phyloP scores from a whole-genome alignment of 2,888 invertebrate genomes.

The Helleia helle region DNA sequence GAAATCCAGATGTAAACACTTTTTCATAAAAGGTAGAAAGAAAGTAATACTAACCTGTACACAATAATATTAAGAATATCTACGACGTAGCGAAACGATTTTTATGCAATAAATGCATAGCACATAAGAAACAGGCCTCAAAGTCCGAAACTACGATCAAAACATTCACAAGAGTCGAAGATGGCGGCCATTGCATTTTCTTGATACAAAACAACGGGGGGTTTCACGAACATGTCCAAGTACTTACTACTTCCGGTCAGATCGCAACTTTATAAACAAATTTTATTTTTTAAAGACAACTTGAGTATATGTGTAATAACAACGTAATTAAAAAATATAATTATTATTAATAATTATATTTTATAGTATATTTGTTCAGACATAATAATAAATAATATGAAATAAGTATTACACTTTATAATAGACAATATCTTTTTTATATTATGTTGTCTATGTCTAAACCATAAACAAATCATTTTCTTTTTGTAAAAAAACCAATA shows the following conservation, averaged over 20 bases:
- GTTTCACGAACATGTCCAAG: conserved; percentile 64
- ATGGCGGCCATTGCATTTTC: conserved; percentile 89
- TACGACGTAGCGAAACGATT: conserved; percentile 56
- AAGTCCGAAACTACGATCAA: conserved; percentile 75
- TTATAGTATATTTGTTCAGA: no score
- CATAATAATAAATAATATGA: no score
- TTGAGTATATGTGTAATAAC: no score
- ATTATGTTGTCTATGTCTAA: conserved; percentile 10
- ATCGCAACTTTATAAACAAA: background rate
- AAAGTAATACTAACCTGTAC: conserved; percentile 53
- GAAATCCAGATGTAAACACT: conserved; percentile 86
- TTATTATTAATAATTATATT: no score
- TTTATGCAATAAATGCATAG: conserved; percentile 61
- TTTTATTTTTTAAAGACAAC: background rate
- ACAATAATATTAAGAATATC: conserved; percentile 44
- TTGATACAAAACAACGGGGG: conserved; percentile 82
- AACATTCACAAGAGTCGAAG: conserved; percentile 88
- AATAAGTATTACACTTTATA: background rate
- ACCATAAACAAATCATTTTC: conserved; percentile 11
- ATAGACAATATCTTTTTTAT: no score
- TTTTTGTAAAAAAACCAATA: conserved; percentile 8
- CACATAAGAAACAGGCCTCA: conserved; percentile 58
- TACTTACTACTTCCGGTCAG: conserved; percentile 53
- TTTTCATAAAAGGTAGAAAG: conserved; percentile 54
- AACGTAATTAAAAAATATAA: no score